Base-by-base conservation (phyloP, 1,140 invertebrate species). In the Atta colombica region DNA sequence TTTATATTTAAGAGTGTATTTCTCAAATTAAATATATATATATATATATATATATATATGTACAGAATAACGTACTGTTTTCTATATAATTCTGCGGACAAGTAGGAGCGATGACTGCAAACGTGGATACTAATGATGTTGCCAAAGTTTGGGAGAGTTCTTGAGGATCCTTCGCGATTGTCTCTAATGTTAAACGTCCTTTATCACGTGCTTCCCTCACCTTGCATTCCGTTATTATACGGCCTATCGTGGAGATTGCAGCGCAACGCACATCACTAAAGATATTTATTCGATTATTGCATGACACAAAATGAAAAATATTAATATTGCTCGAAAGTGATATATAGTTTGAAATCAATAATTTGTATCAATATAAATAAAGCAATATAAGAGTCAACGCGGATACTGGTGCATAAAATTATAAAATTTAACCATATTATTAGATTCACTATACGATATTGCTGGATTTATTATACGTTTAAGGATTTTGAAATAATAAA, bases 151-250 rank as follows among this genome's bases (percentile, higher is more conserved):
- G 91, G 77, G 95, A 95, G 31, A 94, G 68, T 55, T 92, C 92
- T 49, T 94, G 92, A 51, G 93, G 88, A 55, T 95, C 94, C 80
- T 93, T 92, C 25, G 93, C 91, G 60, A 97, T 97, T 4, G 96
- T 96, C 94, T 97, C 97, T n/a, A 98, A 93, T 90, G 97, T 97
- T 93, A 97, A 96, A 90, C 97, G 96, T 51, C 96, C 96, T 94
- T 97, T 97, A 90, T 97, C 97, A 74, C 97, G 95, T 25, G 97
- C 96, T 95, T 97, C 94, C 86, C 90, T 94, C 1, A 95, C 91
- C 69, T 92, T 96, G 55, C 96, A 96, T 69, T 96, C 96, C 28
- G 96, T 96, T 87, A 97, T 96, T n/a, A 97, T 94, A 77, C 95
- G 95, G 28, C 97, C 97, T 77, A 97, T 94, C 2, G 97, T 96